Percentiles rank a stretch among this genome's conserved stretches.
phyloP scores from a whole-genome alignment of 2,113 vertebrate species.

The Clarias macrocephalus region DNA sequence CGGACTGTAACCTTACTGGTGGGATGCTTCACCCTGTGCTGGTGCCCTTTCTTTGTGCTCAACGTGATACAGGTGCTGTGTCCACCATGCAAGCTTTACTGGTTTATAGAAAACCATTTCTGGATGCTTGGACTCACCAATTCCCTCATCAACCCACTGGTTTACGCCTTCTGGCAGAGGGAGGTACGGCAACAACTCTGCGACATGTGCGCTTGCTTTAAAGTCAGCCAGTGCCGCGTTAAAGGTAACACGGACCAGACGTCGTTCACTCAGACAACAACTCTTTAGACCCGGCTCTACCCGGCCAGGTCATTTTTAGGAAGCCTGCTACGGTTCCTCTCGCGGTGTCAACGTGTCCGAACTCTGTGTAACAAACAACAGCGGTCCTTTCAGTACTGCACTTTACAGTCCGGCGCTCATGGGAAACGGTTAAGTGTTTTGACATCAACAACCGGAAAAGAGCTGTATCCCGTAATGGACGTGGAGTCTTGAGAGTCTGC shows the following conservation, averaged over 20 bases:
- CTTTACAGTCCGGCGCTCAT: conserved; percentile 9
- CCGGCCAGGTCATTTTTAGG: not conserved
- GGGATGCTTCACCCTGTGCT: conserved; percentile 83
- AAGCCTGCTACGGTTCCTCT: not conserved
- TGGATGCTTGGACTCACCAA: conserved; percentile 86
- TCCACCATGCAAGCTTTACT: conserved; percentile 67
- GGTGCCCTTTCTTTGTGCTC: conserved; percentile 84
- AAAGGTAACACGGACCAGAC: conserved; percentile 4
- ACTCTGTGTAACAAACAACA: conserved; percentile 13
- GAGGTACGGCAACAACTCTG: conserved; percentile 80
- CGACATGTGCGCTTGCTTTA: conserved; percentile 67
- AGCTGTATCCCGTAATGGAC: conserved; percentile 47
- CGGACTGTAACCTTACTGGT: conserved; percentile 81
- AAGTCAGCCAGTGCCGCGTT: conserved; percentile 53
- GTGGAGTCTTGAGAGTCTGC: conserved; percentile 29
- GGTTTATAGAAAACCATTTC: conserved; percentile 79
- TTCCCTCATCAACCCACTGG: conserved; percentile 86
- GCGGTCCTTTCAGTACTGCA: not conserved
- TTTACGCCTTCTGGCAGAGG: conserved; percentile 86
- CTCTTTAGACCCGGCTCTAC: not conserved
- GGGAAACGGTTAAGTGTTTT: conserved; percentile 46
- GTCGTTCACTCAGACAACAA: not conserved
- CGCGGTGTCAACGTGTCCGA: conserved; percentile 18
- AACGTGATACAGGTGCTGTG: conserved; percentile 78
- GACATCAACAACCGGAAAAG: conserved; percentile 36